Evolutionary conservation across 2,888 invertebrate genomes (phyloP).

Genomic region (Hyposoter dolosus): DNA sequence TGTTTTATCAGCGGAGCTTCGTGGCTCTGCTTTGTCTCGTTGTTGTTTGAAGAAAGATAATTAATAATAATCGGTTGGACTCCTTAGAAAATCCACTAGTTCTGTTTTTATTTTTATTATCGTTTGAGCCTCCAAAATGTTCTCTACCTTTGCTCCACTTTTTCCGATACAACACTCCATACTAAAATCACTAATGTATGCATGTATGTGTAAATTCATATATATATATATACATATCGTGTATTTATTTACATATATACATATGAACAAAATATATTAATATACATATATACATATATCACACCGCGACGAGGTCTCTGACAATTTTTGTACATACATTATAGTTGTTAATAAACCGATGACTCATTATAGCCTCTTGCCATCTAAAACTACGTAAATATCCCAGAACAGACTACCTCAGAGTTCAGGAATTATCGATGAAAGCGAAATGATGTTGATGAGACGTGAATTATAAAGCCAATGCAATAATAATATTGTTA

Average conservation of each 20-base stretch:
- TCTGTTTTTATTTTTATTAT: constrained; percentile 1
- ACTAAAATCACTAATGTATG: constrained; percentile 16
- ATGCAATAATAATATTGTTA: constrained; percentile 82
- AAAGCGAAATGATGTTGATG: constrained; percentile 77
- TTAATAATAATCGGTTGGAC: constrained; percentile 45
- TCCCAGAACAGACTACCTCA: constrained; percentile 84
- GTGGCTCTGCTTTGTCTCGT: constrained; percentile 63
- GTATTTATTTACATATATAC: constrained; percentile 50
- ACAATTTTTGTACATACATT: constrained; percentile 71
- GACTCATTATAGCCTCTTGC: constrained; percentile 82
- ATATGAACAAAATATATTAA: constrained; percentile 47
- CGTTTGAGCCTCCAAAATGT: constrained; percentile 6
- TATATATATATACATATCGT: constrained; percentile 47
- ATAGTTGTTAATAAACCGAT: constrained; percentile 73
- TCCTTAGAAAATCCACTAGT: constrained; percentile 31
- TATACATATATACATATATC: constrained; percentile 64
- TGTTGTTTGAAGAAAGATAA: constrained; percentile 66
- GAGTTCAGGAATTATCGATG: constrained; percentile 84
- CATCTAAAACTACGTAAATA: constrained; percentile 81
- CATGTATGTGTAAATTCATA: constrained; percentile 49
- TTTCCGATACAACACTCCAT: constrained; percentile 20
- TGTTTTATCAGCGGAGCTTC: constrained; percentile 60
- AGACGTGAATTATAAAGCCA: constrained; percentile 80
- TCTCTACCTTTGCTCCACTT: constrained; percentile 34
- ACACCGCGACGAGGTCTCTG: constrained; percentile 69